phyloP scores from a whole-genome alignment of 2,113 vertebrate species.

The Oncorhynchus gorbuscha region DNA sequence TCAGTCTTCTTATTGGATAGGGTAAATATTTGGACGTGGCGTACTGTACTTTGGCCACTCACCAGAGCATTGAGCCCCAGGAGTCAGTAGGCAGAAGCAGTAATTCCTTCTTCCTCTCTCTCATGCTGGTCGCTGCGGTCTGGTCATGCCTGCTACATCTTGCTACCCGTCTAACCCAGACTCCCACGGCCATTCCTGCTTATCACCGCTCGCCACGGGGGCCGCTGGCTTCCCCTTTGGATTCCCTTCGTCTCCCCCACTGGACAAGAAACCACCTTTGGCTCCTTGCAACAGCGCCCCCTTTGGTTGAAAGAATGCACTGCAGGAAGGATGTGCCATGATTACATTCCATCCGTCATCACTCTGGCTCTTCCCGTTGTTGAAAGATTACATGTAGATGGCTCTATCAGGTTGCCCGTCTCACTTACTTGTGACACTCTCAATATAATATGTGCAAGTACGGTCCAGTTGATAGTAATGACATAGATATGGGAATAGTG shows the following conservation, averaged over 20 bases:
- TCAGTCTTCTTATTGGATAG: slow-evolving; percentile 11
- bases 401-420: slow-evolving; percentile 28
- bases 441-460: slow-evolving; percentile 13
- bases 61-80: slow-evolving; percentile 12
- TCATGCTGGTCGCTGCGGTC: neutral
- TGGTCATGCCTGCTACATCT: slow-evolving; percentile 31
- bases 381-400: slow-evolving; percentile 39
- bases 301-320: slow-evolving; percentile 37
- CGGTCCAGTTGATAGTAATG: neutral
- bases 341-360: slow-evolving; percentile 20
- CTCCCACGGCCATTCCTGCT: slow-evolving; percentile 55
- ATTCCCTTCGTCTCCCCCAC: neutral
- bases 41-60: slow-evolving; percentile 17
- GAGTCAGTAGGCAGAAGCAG: slow-evolving; percentile 24
- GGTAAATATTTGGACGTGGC: slow-evolving; percentile 46
- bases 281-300: slow-evolving; percentile 25
- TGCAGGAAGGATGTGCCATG: slow-evolving; percentile 19
- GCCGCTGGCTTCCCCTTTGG: slow-evolving; percentile 20
- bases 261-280: neutral
- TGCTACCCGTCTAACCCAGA: slow-evolving; percentile 71
- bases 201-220: slow-evolving; percentile 49
- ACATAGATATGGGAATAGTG: neutral
- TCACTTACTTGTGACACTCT: neutral
- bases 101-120: slow-evolving; percentile 9
- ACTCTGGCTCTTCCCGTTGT: neutral